A percentile compares a stretch with the other conserved stretches of the same genome.
phyloP scores from a whole-genome alignment of 2,797 vertebrate species.

The Melanotaenia nigrans region DNA sequence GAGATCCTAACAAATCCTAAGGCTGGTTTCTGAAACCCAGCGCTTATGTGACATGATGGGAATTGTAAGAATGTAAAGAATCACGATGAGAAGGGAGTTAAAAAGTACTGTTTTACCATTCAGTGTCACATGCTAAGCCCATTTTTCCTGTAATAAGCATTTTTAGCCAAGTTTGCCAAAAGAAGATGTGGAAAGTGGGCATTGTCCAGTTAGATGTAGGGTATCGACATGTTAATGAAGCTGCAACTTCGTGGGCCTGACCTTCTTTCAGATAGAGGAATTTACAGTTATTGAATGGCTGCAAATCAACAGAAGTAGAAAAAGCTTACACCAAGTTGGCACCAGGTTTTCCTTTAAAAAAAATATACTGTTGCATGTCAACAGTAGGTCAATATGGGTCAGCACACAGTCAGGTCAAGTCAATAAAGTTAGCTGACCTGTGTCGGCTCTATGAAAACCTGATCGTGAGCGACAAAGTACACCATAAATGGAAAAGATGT shows the following conservation, averaged over 20 bases:
- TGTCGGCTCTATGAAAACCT: slow-evolving; percentile 41
- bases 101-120: no score
- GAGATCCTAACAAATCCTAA: background rate
- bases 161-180: no score
- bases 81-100: no score
- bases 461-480: slow-evolving; percentile 1
- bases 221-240: background rate
- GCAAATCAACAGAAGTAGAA: background rate
- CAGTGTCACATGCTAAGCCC: no score
- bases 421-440: slow-evolving; percentile 39
- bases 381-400: slow-evolving; percentile 27
- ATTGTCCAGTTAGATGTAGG: no score
- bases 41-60: background rate
- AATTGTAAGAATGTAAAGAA: background rate
- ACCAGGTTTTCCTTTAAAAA: background rate
- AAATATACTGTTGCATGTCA: slow-evolving; percentile 26
- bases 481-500: background rate
- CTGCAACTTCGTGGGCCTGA: background rate
- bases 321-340: background rate
- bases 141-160: no score
- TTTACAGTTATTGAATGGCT: background rate
- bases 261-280: background rate
- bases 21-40: background rate
- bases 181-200: no score
- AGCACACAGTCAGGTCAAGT: slow-evolving; percentile 39